Conservation (phyloP, 2,113 vertebrate genomes). For the Prochilodus magdalenae region DNA sequence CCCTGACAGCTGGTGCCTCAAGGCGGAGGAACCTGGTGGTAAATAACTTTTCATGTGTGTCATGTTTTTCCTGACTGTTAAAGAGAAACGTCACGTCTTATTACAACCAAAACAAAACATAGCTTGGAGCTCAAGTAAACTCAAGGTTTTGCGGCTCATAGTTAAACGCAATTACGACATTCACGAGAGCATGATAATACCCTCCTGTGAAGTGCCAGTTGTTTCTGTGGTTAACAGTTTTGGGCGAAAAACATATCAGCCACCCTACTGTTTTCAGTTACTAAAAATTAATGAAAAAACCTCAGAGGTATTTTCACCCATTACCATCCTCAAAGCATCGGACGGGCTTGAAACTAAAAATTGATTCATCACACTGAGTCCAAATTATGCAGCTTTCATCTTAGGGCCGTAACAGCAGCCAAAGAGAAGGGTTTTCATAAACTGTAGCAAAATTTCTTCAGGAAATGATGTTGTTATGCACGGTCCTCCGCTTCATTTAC, state of each 20-base stretch:
- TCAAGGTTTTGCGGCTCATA: slow-evolving; percentile 4
- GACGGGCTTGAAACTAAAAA: slow-evolving; percentile 13
- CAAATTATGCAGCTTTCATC: slow-evolving; percentile 27
- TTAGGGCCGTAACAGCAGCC: background rate
- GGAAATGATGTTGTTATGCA: slow-evolving; percentile 22
- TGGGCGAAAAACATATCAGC: slow-evolving; percentile 4
- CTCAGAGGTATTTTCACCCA: slow-evolving; percentile 24
- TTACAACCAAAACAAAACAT: background rate
- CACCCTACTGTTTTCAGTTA: slow-evolving; percentile 15
- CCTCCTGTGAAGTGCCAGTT: slow-evolving; percentile 12
- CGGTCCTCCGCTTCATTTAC: slow-evolving; percentile 31
- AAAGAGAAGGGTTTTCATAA: background rate
- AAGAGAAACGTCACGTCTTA: background rate
- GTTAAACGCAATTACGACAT: background rate
- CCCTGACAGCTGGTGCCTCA: background rate
- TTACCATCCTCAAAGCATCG: slow-evolving; percentile 18
- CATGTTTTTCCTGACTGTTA: background rate
- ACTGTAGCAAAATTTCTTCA: slow-evolving; percentile 20
- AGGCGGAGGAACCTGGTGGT: background rate
- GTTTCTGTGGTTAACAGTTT: slow-evolving; percentile 21
- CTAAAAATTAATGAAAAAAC: slow-evolving; percentile 41
- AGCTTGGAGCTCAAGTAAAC: background rate
- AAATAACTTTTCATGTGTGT: background rate
- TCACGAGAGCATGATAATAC: slow-evolving; percentile 3
- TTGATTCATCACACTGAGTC: slow-evolving; percentile 11